Conservation (phyloP, 37 sponge, comb jelly and placozoan genomes). For the Agelas oroides region DNA sequence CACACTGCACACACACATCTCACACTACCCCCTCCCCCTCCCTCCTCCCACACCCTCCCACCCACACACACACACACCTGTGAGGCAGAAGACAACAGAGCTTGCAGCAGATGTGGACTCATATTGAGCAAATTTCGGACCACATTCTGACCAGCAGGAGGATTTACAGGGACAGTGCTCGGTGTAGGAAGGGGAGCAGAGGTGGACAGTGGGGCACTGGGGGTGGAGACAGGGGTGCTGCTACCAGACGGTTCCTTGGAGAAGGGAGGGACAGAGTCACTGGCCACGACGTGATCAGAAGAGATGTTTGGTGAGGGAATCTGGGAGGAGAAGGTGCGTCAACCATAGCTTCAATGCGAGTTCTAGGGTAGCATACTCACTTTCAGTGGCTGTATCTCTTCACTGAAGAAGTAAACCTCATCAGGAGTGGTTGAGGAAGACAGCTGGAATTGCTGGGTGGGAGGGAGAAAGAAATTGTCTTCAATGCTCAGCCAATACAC, state of each 20-base stretch:
- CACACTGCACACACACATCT: no score
- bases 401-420: conserved; percentile 72
- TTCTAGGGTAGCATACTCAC: conserved; percentile 17
- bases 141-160: no score
- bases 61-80: conserved; percentile 10
- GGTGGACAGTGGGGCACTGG: conserved; percentile 4
- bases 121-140: conserved; percentile 7
- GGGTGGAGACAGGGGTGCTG: conserved; percentile 1
- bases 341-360: background rate
- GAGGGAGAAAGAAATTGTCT: no score
- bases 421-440: conserved; percentile 41
- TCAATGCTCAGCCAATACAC: no score
- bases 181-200: background rate
- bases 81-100: conserved; percentile 37
- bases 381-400: conserved; percentile 67
- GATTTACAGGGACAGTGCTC: background rate
- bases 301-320: conserved; percentile 50
- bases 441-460: conserved; percentile 38
- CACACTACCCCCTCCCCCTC: no score
- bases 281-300: conserved; percentile 15
- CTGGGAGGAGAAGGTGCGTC: background rate
- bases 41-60: no score
- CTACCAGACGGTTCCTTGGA: background rate
- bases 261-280: background rate
- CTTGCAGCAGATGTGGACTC: conserved; percentile 42